Base-by-base conservation (phyloP, 2,888 invertebrate genomes). In the Agelastica alni region DNA sequence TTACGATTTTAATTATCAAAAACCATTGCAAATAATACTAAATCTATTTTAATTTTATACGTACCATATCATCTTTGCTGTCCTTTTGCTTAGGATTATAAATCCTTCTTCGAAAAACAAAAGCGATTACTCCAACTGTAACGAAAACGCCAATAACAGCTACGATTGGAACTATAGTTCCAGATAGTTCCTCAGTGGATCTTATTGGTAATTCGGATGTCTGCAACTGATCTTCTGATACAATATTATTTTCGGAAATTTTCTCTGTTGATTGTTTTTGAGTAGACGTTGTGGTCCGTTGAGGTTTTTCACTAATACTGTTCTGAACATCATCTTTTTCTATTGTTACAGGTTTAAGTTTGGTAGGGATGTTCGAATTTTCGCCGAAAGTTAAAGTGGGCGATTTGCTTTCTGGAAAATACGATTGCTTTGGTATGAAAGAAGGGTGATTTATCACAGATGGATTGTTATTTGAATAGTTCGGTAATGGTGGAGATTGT, bases 11-110 rank as follows among this genome's bases (percentile, higher is more conserved):
- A n/a, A n/a, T n/a, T n/a, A n/a, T n/a, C n/a, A n/a, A n/a, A n/a
- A n/a, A n/a, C n/a, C n/a, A n/a, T n/a, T n/a, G n/a, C n/a, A n/a
- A n/a, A n/a, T n/a, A n/a, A n/a, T n/a, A n/a, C n/a, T n/a, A n/a
- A n/a, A n/a, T n/a, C n/a, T n/a, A n/a, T n/a, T n/a, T n/a, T 18
- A 51, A 41, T 12, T 16, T 12, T 7, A 16, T 28, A 77, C 78
- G 81, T 68, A 89, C 89, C 85, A 89, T 86, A 69, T 90, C 89
- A 65, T 89, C 87, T 71, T 89, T 89, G 60, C 81, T 81, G 20
- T 81, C 82, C 66, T 86, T 87, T n/a, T 82, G 77, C 69, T 85
- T 84, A 34, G 81, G 81, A 30, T 79, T 73, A 66, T 85, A 86
- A 55, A 89, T 83, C 67, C 85, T 88, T 70, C 84, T 87, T 64